A percentile compares a stretch with the other conserved stretches of the same genome.
Conservation (phyloP, 2,797 vertebrate genomes). For the Nannoperca australis region DNA sequence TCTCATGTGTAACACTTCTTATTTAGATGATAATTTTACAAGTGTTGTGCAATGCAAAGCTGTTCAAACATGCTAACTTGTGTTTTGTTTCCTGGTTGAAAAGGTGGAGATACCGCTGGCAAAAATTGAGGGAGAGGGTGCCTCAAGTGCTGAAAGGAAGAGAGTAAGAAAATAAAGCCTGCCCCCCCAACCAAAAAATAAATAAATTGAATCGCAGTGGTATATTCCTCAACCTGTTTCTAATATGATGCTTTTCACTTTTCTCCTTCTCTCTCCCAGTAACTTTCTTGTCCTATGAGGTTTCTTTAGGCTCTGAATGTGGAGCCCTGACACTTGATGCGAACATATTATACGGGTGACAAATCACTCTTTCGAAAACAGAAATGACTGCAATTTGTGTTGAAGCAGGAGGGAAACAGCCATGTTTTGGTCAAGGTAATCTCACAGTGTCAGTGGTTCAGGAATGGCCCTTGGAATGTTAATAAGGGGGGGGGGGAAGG, state of each 20-base stretch:
- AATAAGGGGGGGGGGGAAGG: conserved; percentile 59
- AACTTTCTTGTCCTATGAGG: conserved; percentile 31
- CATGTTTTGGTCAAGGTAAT: conserved; percentile 71
- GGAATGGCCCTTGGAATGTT: conserved; percentile 76
- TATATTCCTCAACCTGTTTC: conserved; percentile 28
- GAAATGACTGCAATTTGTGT: conserved; percentile 57
- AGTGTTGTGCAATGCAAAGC: conserved; percentile 38
- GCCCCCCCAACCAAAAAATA: background rate
- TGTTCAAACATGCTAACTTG: conserved; percentile 50
- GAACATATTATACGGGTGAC: conserved; percentile 39
- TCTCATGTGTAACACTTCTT: conserved; percentile 17
- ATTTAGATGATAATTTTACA: conserved; percentile 55
- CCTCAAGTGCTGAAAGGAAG: conserved; percentile 46
- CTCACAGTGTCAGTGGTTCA: conserved; percentile 57
- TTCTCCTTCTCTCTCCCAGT: conserved; percentile 32
- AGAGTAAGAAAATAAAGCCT: conserved; percentile 35
- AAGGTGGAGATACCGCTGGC: conserved; percentile 61
- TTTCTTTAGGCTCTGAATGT: conserved; percentile 10
- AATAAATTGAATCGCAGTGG: background rate
- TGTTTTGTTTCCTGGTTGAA: conserved; percentile 43
- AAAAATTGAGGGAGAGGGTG: conserved; percentile 58
- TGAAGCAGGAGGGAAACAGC: conserved; percentile 29
- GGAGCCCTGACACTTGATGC: conserved; percentile 46
- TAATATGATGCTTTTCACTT: conserved; percentile 19
- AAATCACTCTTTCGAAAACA: conserved; percentile 58